phyloP scores from a whole-genome alignment of 2,888 invertebrate species.

The Hyppa rectilinea region DNA sequence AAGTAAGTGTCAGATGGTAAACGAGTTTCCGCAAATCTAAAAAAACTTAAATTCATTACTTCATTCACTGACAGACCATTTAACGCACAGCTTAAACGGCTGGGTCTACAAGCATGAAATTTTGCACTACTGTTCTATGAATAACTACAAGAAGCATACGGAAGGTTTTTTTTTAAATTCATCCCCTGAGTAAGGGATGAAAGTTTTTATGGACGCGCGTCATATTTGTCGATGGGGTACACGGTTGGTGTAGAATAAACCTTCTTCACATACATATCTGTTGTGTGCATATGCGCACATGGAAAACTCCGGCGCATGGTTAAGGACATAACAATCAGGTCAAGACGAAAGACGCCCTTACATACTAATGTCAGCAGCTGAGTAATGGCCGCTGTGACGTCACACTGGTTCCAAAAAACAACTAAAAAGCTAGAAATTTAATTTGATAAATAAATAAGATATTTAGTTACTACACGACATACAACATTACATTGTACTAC shows the following conservation, averaged over 20 bases:
- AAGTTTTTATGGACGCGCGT: neutral
- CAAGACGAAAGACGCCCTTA: slow-evolving; percentile 72
- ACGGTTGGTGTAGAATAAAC: neutral
- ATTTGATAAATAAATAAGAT: neutral
- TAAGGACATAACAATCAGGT: slow-evolving; percentile 77
- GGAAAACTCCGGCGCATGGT: slow-evolving; percentile 62
- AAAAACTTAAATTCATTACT: neutral
- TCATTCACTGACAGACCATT: neutral
- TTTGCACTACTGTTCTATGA: neutral
- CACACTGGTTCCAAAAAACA: slow-evolving; percentile 39
- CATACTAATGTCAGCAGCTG: slow-evolving; percentile 69
- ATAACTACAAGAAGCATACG: neutral
- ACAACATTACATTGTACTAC: no score
- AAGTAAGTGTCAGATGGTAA: neutral
- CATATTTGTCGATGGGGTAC: neutral
- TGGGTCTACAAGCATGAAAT: neutral
- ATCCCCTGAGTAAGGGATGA: neutral
- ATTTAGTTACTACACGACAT: no score
- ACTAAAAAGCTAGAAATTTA: slow-evolving; percentile 21
- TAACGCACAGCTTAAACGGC: neutral
- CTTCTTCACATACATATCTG: slow-evolving; percentile 27
- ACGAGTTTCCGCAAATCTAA: neutral
- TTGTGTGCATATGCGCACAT: slow-evolving; percentile 44
- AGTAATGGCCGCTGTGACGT: slow-evolving; percentile 50
- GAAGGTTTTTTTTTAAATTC: neutral